These are phyloP conservation scores for Paguma larvata DNA, from an alignment of 2,797 vertebrate genomes.

Conservation along the genomic window DNA sequence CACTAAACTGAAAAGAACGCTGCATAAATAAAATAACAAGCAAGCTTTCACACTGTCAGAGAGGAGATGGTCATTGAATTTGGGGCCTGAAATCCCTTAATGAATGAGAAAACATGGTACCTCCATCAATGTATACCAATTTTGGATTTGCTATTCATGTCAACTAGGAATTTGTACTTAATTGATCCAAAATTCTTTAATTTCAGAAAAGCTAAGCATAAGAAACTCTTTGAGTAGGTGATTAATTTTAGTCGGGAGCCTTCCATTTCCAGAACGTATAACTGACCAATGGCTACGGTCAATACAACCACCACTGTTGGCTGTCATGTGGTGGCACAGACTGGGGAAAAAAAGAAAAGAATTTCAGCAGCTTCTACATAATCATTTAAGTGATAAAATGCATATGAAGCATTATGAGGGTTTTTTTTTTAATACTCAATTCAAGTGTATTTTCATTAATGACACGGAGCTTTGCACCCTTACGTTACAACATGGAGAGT, in stretches of 20 bases:
- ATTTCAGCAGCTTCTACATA: background rate
- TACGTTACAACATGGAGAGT: background rate
- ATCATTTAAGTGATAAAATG: background rate
- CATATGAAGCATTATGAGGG: background rate
- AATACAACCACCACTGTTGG: background rate
- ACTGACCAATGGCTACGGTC: background rate
- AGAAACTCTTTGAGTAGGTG: background rate
- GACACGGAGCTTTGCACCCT: background rate
- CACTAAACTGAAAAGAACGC: background rate
- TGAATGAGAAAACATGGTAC: background rate
- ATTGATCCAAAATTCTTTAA: background rate
- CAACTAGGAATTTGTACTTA: background rate
- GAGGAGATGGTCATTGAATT: background rate
- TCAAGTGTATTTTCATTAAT: slow-evolving; percentile 2
- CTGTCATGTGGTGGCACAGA: background rate
- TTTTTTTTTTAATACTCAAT: background rate
- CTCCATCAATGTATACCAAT: background rate
- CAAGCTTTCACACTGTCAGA: background rate
- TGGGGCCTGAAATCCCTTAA: background rate
- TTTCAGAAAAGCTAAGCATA: background rate
- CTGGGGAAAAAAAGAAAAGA: background rate
- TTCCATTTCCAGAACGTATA: slow-evolving; percentile 12
- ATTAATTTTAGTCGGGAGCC: background rate
- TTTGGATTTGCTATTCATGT: background rate
- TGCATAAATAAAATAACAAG: slow-evolving; percentile 24